A percentile compares a stretch with the other conserved stretches of the same genome.
phyloP scores from a whole-genome alignment of 1,140 invertebrate genomes.

The Drosophila fuyamai region DNA sequence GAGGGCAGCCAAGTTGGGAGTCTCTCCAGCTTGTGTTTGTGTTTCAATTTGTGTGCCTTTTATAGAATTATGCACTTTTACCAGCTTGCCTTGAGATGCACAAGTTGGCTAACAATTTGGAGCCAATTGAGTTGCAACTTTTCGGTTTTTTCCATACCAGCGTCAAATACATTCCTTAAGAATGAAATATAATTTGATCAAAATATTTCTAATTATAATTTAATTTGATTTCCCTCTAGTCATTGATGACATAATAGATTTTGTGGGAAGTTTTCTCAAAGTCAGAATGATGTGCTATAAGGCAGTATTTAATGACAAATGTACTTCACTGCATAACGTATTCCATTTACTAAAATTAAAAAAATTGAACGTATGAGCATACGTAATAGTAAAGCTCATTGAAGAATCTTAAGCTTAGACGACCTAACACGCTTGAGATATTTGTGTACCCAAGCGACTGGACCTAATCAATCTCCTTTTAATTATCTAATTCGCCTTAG shows the following conservation, averaged over 20 bases:
- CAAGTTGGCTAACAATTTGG: slow-evolving; percentile 39
- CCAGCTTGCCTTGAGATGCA: slow-evolving; percentile 46
- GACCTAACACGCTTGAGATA: not conserved
- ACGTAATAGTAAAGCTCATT: no score
- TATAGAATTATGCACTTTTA: slow-evolving; percentile 80
- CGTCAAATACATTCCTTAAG: not conserved
- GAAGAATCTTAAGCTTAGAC: not conserved
- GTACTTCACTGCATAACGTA: no score
- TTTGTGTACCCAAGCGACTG: not conserved
- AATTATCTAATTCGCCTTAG: slow-evolving; percentile 33
- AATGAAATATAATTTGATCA: not conserved
- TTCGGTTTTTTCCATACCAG: not conserved
- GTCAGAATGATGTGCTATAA: no score
- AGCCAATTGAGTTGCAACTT: slow-evolving; percentile 47
- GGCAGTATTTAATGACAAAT: no score
- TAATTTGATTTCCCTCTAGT: not conserved
- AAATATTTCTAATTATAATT: not conserved
- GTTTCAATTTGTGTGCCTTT: slow-evolving; percentile 78
- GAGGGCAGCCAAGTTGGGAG: not conserved
- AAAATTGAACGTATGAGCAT: no score
- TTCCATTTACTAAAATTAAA: no score
- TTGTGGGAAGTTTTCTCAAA: no score
- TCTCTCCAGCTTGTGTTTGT: slow-evolving; percentile 58
- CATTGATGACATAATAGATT: no score
- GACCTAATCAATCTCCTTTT: slow-evolving; percentile 23